Conservation (phyloP, 2,888 invertebrate species). For the Auanema freiburgensis region DNA sequence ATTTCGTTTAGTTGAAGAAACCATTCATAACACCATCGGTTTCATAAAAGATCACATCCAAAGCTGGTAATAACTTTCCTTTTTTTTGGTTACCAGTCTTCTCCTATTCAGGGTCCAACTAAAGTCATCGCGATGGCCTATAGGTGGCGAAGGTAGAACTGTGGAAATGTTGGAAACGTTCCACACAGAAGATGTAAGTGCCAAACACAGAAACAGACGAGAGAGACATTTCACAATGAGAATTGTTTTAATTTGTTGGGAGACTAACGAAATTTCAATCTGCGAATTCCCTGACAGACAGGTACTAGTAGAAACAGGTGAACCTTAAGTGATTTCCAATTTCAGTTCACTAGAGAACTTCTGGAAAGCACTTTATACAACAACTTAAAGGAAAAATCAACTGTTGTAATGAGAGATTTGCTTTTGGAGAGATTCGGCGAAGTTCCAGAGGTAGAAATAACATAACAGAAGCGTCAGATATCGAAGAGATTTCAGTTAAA, state of each 20-base stretch:
- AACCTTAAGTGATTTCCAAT: constrained; percentile 13
- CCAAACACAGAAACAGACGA: constrained; percentile 35
- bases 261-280: constrained; percentile 16
- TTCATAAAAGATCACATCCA: constrained; percentile 47
- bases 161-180: constrained; percentile 42
- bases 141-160: constrained; percentile 30
- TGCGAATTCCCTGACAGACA: constrained; percentile 5
- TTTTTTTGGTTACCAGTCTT: no score
- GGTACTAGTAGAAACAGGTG: no score
- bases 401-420: constrained; percentile 34
- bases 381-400: constrained; percentile 14
- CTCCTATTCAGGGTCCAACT: constrained; percentile 15
- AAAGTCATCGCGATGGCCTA: constrained; percentile 23
- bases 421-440: constrained; percentile 34
- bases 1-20: constrained; percentile 42
- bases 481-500: constrained; percentile 11
- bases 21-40: constrained; percentile 45
- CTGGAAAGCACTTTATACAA: constrained; percentile 11
- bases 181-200: constrained; percentile 35
- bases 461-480: no score
- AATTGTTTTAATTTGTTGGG: constrained; percentile 31
- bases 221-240: constrained; percentile 36
- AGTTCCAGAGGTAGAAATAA: constrained; percentile 21
- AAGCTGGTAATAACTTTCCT: no score
- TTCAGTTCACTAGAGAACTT: constrained; percentile 31